These are phyloP conservation scores for Drosophila arizonae DNA, from an alignment of 1,140 invertebrate genomes.

Conservation along the genomic window DNA sequence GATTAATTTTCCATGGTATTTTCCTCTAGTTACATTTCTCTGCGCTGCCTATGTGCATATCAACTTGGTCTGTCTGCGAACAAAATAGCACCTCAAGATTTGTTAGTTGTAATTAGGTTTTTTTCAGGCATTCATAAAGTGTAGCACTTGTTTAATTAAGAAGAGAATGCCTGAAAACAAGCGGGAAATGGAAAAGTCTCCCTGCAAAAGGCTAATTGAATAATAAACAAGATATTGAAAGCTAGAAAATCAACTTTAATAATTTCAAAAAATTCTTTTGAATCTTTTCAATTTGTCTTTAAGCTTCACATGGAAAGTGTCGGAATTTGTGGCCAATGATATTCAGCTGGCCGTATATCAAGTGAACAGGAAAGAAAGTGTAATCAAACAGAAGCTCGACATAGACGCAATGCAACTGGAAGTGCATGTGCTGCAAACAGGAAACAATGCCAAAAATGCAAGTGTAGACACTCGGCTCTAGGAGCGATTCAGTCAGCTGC, in stretches of 20 bases:
- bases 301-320: too few relatives aligned
- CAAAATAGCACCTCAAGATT: neutral
- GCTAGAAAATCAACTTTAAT: too few relatives aligned
- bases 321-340: neutral
- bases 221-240: too few relatives aligned
- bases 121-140: constrained; percentile 1
- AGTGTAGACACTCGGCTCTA: neutral
- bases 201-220: too few relatives aligned
- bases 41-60: too few relatives aligned
- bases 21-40: constrained; percentile 5
- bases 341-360: too few relatives aligned
- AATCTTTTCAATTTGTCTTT: too few relatives aligned
- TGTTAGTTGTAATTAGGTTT: constrained; percentile 25
- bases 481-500: constrained; percentile 5
- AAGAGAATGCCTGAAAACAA: neutral
- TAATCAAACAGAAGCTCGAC: constrained; percentile 6
- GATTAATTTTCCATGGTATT: constrained; percentile 48
- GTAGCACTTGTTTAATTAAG: constrained; percentile 4
- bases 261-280: too few relatives aligned
- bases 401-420: neutral
- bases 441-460: constrained; percentile 7
- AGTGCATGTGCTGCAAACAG: neutral
- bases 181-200: neutral
- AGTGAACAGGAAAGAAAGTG: constrained; percentile 4
- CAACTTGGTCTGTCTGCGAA: neutral